Evolutionary conservation across 1,140 invertebrate species (phyloP), one percentile per base, ranked within the genome.

Genomic region (Bombus impatiens): DNA sequence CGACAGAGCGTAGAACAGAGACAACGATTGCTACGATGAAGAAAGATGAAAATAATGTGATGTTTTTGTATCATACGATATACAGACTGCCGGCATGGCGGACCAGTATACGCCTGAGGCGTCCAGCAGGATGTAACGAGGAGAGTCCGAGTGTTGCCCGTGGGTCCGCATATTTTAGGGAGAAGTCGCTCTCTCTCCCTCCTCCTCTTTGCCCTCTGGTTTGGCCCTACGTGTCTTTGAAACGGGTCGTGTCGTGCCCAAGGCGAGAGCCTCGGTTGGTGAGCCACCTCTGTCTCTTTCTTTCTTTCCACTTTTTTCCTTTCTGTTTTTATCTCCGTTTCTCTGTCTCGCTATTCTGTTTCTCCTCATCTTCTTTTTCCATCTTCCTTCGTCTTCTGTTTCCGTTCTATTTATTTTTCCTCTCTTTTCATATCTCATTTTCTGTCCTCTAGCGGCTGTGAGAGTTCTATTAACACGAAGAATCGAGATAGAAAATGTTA

Each of bases 31-130:
- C 18, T 6, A 25, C 78, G 87, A 35, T 57, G 79, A 81, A 86
- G 82, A 89, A 84, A 90, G 91, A 92, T 91, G 93, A 93, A 93
- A 94, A 94, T 94, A 94, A 94, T 93, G 92, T 91, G 92, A 94
- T 94, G 93, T 94, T 94, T 95, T 94, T 94, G 94, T 95, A 94
- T 94, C 93, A 93, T 94, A 94, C 92, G 93, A 94, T 94, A 93
- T 94, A 94, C 84, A 90, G 89, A 92, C 87, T 87, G 90, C 79
- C 85, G 89, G 91, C 72, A 86, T 82, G 82, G 87, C 84, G 90
- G 86, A 88, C 78, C 87, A 62, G 90, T 86, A 90, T 89, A 88
- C 62, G 90, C 93, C 91, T 76, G 81, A 57, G 90, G 92, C 92
- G 67, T 89, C 75, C 85, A 86, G 90, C 92, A 90, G 90, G 92